Base-by-base conservation (phyloP, 2,113 vertebrate genomes). In the Lasiurus borealis region DNA sequence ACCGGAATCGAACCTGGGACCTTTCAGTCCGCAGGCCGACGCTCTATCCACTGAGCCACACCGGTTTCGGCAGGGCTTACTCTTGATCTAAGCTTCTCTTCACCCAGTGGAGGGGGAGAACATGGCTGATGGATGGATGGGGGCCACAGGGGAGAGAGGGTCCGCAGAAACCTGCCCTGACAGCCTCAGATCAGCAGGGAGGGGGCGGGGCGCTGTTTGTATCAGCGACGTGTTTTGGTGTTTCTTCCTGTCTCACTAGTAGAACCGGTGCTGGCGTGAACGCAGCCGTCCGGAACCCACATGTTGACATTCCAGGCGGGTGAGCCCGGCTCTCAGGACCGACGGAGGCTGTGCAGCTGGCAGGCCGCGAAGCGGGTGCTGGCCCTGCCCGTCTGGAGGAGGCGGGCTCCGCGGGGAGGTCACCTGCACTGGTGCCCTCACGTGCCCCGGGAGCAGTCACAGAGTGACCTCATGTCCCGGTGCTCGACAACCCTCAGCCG, bases 261-360 rank as follows among this genome's bases (percentile, higher is more conserved):
- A 5, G 78, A 64, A 31, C 64, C 31, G 52, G 66, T 16, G 10
- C 78, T 34, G 25, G 52, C 13, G 6, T 34, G 78, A 66, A 68
- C 64, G 59, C 85, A 14, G 64, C 88, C 89, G 75, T 31, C 88
- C 95, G 12, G 54, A 94, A 50, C 92, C 88, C 72, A 96, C 92
- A 96, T 92, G 94, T 94, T 96, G 52, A 88, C 92, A 92, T 96
- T 94, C 95, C 92, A 59, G 57, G 25, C 29, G 64, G 40, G 3
- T 92, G 13, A 72, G 64, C 88, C 29, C 19, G 0, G 23, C 85
- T 46, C n/a, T 44, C n/a, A 0, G 2, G 2, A 3, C 57, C 18
- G 48, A 2, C 59, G 4, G 59, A 44, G 91, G 0, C 27, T 40
- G 14, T 23, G 71, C 48, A 59, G 72, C 72, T 40, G 59, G 27